Evolutionary conservation across 2,888 invertebrate genomes (phyloP), one percentile per base, ranked within the genome.

Genomic region (Arctia plantaginis): DNA sequence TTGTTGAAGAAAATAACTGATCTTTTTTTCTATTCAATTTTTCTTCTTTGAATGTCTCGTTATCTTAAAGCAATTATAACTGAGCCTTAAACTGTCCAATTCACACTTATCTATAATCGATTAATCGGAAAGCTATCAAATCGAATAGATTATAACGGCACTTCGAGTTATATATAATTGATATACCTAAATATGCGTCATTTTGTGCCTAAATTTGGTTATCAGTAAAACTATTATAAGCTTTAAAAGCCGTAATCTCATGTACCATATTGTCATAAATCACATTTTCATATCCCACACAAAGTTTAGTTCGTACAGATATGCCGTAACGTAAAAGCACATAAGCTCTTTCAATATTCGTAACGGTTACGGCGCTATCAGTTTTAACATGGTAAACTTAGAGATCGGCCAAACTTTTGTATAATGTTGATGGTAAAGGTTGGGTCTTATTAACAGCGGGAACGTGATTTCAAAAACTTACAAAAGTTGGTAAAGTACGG

Each of bases 381-480:
- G 74, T 75, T 77, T 71, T 30, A 72, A 74, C 69, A 23, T 68
- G 76, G 70, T 67, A 80, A 80, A 79, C 82, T 79, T 80, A n/a
- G 23, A 55, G 41, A 72, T 71, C 41, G 62, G 6, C 65, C 47
- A 69, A 72, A 85, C 69, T 66, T 83, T 78, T 73, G 73, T 76
- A 69, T 66, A 69, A 69, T 39, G 72, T 51, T 73, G 12, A 39
- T 33, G 20, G 7, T 65, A 68, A 35, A 18, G 80, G 76, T 70
- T 59, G 71, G 80, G 76, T 69, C 47, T 69, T 67, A 77, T n/a
- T 79, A 15, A 6, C 0, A 76, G 72, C 72, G 66, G 13, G 27
- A 3, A 33, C 18, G 33, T 30, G 33, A 64, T 35, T 35, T 65
- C 8, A 65, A 20, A 23, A 1, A 20, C 18, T 20, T 33, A 13